These are phyloP conservation scores for Mastomys natalensis DNA, from an alignment of 2,113 vertebrate genomes.

Conservation along the genomic window DNA sequence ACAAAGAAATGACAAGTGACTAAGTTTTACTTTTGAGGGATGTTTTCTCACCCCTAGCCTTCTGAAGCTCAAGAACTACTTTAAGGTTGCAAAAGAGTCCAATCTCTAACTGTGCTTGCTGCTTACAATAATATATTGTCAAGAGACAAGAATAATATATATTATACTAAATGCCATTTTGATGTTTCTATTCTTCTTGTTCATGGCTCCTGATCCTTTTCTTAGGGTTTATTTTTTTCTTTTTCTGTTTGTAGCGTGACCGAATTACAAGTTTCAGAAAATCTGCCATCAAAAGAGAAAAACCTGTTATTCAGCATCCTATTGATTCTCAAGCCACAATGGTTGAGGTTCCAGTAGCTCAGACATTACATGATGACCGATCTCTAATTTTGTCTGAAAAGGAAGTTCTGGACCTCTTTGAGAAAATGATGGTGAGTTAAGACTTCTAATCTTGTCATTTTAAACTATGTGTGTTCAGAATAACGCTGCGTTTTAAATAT, in stretches of 20 bases:
- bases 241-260: conserved; percentile 93
- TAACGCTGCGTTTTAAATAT: conserved; percentile 28
- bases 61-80: conserved; percentile 19
- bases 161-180: conserved; percentile 62
- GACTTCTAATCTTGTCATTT: conserved; percentile 58
- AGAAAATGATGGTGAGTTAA: conserved; percentile 99
- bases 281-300: conserved; percentile 94
- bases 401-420: conserved; percentile 98
- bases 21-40: conserved; percentile 59
- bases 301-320: conserved; percentile 96
- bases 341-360: conserved; percentile 92
- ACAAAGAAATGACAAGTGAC: conserved; percentile 57
- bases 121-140: conserved; percentile 81
- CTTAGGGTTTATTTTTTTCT: conserved; percentile 61
- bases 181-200: conserved; percentile 58
- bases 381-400: conserved; percentile 97
- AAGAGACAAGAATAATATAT: conserved; percentile 56
- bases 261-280: conserved; percentile 97
- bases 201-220: conserved; percentile 54
- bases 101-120: conserved; percentile 80
- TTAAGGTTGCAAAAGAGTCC: conserved; percentile 70
- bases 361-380: conserved; percentile 94
- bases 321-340: conserved; percentile 92
- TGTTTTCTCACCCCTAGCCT: conserved; percentile 34
- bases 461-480: not conserved